phyloP scores from a whole-genome alignment of 1,140 invertebrate genomes.

The Cataglyphis hispanica region DNA sequence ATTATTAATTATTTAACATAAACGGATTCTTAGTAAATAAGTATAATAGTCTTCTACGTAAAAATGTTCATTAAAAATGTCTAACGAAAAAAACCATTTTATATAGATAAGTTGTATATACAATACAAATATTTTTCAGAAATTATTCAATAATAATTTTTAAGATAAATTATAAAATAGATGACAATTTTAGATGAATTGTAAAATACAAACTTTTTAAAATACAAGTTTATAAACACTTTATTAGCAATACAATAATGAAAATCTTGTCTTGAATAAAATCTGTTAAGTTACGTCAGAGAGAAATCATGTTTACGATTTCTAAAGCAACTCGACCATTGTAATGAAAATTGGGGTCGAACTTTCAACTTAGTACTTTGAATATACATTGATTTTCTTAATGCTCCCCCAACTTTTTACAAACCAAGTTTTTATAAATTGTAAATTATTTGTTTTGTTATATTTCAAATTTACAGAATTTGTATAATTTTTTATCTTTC shows the following conservation, averaged over 20 bases:
- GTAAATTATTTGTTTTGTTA: conserved; percentile 35
- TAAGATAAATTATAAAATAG: not conserved
- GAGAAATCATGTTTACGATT: conserved; percentile 42
- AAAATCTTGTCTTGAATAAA: conserved; percentile 5
- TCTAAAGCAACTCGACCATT: conserved; percentile 36
- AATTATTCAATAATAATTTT: not conserved
- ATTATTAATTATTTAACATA: no score
- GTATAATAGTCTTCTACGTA: no score
- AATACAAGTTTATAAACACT: conserved; percentile 9
- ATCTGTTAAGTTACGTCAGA: conserved; percentile 24
- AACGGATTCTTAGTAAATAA: no score
- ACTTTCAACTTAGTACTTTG: conserved; percentile 30
- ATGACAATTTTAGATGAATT: no score
- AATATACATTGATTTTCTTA: conserved; percentile 40
- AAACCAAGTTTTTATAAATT: conserved; percentile 11
- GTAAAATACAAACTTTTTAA: not conserved
- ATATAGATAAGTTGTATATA: not conserved
- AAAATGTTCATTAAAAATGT: no score
- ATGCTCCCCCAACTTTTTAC: not conserved
- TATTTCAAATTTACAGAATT: not conserved
- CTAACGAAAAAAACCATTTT: not conserved
- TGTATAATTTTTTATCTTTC: not conserved
- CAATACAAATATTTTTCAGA: not conserved
- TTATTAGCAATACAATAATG: conserved; percentile 10
- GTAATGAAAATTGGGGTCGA: conserved; percentile 7